These are phyloP conservation scores for Agriopis leucophaearia DNA, from an alignment of 2,888 invertebrate species.

Conservation along the genomic window DNA sequence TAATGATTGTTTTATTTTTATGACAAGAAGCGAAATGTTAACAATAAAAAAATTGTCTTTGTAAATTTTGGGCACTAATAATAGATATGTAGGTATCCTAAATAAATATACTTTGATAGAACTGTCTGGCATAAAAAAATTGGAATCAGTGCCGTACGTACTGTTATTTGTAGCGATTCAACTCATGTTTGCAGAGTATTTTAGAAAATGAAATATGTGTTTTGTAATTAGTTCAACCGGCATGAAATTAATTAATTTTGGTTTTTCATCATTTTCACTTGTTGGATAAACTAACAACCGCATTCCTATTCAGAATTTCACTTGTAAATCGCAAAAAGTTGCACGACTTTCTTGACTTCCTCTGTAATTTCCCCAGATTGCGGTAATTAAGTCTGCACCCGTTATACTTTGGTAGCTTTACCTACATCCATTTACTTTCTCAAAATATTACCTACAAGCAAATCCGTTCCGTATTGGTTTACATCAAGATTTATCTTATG, in stretches of 20 bases:
- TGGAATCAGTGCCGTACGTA: too few relatives aligned
- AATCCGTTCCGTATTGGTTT: slow-evolving; percentile 25
- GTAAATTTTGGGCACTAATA: too few relatives aligned
- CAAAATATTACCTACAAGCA: slow-evolving; percentile 22
- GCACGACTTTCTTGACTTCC: slow-evolving; percentile 56
- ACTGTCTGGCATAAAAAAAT: too few relatives aligned
- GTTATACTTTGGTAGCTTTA: slow-evolving; percentile 45
- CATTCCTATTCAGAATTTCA: slow-evolving; percentile 16
- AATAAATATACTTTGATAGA: too few relatives aligned
- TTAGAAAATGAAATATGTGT: too few relatives aligned
- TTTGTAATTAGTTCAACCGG: too few relatives aligned
- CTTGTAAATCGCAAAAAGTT: slow-evolving; percentile 24
- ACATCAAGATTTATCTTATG: slow-evolving; percentile 17
- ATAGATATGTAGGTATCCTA: too few relatives aligned
- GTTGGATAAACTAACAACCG: slow-evolving; percentile 7
- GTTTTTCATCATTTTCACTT: not conserved
- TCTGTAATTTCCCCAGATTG: slow-evolving; percentile 61
- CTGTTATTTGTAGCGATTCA: too few relatives aligned
- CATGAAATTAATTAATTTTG: not conserved
- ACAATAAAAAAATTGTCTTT: too few relatives aligned
- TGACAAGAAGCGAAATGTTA: too few relatives aligned
- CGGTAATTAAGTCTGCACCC: slow-evolving; percentile 55
- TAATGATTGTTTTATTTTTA: too few relatives aligned
- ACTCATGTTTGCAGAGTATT: too few relatives aligned
- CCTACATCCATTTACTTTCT: slow-evolving; percentile 41